Evolutionary conservation across 1,140 invertebrate genomes (phyloP), one percentile per base, ranked within the genome.

Genomic region (Brachionus plicatilis): DNA sequence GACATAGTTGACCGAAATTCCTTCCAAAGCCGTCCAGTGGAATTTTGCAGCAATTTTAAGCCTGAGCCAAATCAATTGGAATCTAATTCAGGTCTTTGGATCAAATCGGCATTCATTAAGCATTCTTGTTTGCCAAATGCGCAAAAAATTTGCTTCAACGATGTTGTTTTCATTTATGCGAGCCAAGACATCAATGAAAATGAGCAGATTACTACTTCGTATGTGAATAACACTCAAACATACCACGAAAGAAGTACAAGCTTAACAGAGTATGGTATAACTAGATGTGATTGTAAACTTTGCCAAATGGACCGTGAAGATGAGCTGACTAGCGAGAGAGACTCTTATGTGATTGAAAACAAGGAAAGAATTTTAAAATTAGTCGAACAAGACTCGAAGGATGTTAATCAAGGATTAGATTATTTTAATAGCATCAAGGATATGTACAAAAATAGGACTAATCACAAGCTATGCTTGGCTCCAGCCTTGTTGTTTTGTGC

Each of bases 11-110:
- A 20, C 27, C 20, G 2, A n/a, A 47, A 76, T 50, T 76, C 72
- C 17, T 47, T 76, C 17, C n/a, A 76, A 27, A 76, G 72, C 29
- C 8, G 5, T 17, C 72, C 72, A 27, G n/a, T 76, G 3, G 72
- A 76, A 76, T 76, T 76, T 76, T 76, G 17, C 17, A 50, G 20
- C 43, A 76, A 76, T 76, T 76, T 76, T 50, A 50, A 76, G 20
- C 72, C 72, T 9, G 72, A 47, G 14, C 72, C 72, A 9, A 76
- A 76, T 3, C 17, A 76, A 8, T 17, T 76, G 17, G 41, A 76
- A 24, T n/a, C 24, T 47, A 76, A 76, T 37, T 20, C 43, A 27
- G 72, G 72, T 47, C 2, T 76, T 29, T 76, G 72, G 72, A 47
- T 50, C 24, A 7, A 24, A 24, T 9, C 8, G 8, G 9, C 72